Conservation (phyloP, 2,113 vertebrate genomes). For the Chloropsis cyanopogon region DNA sequence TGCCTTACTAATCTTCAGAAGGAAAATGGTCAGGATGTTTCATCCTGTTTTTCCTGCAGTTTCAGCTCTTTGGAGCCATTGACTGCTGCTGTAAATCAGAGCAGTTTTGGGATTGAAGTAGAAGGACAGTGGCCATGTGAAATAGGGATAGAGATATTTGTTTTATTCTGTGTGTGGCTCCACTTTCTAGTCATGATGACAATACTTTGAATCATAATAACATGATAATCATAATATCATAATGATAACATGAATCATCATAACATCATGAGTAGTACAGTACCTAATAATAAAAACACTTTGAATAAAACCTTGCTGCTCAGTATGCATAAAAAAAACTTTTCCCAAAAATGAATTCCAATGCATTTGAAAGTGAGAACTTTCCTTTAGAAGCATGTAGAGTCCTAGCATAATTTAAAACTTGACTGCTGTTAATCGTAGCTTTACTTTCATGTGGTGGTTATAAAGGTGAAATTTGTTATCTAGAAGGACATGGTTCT, state of each 20-base stretch:
- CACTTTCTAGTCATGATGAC: neutral
- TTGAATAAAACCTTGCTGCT: neutral
- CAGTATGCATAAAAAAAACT: neutral
- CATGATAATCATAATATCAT: neutral
- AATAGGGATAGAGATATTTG: neutral
- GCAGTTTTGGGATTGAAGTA: neutral
- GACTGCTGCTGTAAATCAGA: neutral
- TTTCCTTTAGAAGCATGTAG: neutral
- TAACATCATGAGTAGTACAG: neutral
- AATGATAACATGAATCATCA: neutral
- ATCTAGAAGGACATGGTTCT: neutral
- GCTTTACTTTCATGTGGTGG: neutral
- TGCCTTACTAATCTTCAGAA: neutral
- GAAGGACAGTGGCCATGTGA: neutral
- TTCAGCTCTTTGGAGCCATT: neutral
- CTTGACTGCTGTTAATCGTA: neutral
- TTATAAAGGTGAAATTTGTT: neutral
- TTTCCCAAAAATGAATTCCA: rapidly evolving
- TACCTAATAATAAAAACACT: neutral
- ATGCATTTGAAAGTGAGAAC: neutral
- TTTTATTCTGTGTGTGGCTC: neutral
- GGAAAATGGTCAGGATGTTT: neutral
- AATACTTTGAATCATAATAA: neutral
- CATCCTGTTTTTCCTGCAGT: neutral
- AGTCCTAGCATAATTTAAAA: neutral